A percentile compares a stretch with the other conserved stretches of the same genome.
phyloP scores from a whole-genome alignment of 2,113 vertebrate species.

The Python bivittatus region DNA sequence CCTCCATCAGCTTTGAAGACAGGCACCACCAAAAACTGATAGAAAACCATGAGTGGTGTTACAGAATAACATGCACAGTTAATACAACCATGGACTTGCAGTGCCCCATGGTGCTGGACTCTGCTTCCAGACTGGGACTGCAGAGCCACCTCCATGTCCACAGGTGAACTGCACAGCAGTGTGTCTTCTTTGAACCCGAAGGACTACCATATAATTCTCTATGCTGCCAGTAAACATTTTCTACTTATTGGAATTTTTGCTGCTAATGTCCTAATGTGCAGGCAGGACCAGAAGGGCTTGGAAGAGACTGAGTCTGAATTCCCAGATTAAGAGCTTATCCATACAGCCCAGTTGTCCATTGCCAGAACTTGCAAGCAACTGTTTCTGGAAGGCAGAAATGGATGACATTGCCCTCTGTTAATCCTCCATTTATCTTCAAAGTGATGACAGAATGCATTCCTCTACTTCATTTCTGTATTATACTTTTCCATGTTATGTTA shows the following conservation, averaged over 20 bases:
- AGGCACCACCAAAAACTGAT: too few relatives aligned
- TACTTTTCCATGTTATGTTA: background rate
- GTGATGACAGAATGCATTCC: background rate
- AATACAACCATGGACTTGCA: too few relatives aligned
- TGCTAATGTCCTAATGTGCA: background rate
- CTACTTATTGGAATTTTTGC: background rate
- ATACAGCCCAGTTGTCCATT: background rate
- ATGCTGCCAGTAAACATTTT: background rate
- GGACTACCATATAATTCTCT: too few relatives aligned
- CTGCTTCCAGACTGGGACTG: too few relatives aligned
- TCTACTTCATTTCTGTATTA: background rate
- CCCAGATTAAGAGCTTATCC: background rate
- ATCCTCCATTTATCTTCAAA: background rate
- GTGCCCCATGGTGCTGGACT: too few relatives aligned
- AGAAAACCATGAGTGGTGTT: too few relatives aligned
- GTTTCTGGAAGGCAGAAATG: background rate
- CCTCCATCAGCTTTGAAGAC: too few relatives aligned
- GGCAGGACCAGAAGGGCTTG: background rate
- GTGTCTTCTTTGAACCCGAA: too few relatives aligned
- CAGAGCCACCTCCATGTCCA: too few relatives aligned
- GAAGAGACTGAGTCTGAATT: background rate
- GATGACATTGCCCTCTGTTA: background rate
- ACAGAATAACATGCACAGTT: too few relatives aligned
- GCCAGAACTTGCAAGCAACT: background rate
- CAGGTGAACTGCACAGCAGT: too few relatives aligned